These are phyloP conservation scores for Chalcosyrphus nemorum DNA, from an alignment of 2,888 invertebrate species.

Conservation along the genomic window DNA sequence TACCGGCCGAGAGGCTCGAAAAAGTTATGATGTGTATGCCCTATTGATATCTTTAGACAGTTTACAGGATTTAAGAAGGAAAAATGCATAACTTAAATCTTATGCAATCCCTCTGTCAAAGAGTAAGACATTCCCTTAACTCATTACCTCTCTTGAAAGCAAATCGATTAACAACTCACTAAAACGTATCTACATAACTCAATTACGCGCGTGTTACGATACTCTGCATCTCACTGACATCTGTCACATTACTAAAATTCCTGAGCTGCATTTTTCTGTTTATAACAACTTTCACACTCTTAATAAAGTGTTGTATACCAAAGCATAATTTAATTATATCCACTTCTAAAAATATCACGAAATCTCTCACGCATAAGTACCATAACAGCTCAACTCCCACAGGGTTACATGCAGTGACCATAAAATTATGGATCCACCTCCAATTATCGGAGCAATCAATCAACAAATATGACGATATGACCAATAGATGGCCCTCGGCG, in stretches of 20 bases:
- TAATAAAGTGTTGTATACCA: background rate
- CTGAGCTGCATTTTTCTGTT: background rate
- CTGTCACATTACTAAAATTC: too few species aligned
- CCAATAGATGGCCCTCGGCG: background rate
- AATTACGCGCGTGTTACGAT: too few species aligned
- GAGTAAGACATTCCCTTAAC: too few species aligned
- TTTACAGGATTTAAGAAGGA: too few species aligned
- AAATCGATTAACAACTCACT: too few species aligned
- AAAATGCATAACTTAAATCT: too few species aligned
- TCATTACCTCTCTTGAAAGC: too few species aligned
- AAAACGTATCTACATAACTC: too few species aligned
- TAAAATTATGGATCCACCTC: background rate
- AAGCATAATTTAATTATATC: slow-evolving; percentile 1
- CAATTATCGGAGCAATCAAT: slow-evolving; percentile 7
- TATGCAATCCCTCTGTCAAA: too few species aligned
- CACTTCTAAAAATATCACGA: background rate
- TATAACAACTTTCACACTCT: background rate
- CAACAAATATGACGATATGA: slow-evolving; percentile 6
- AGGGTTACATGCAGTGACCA: background rate
- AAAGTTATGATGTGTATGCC: too few species aligned
- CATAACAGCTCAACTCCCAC: background rate
- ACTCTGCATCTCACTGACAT: background rate
- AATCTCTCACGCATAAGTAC: slow-evolving; percentile 13
- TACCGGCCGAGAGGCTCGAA: too few species aligned
- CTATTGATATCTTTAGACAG: too few species aligned